These are phyloP conservation scores for Hephaestus fuliginosus DNA, from an alignment of 2,797 vertebrate species.

Conservation along the genomic window DNA sequence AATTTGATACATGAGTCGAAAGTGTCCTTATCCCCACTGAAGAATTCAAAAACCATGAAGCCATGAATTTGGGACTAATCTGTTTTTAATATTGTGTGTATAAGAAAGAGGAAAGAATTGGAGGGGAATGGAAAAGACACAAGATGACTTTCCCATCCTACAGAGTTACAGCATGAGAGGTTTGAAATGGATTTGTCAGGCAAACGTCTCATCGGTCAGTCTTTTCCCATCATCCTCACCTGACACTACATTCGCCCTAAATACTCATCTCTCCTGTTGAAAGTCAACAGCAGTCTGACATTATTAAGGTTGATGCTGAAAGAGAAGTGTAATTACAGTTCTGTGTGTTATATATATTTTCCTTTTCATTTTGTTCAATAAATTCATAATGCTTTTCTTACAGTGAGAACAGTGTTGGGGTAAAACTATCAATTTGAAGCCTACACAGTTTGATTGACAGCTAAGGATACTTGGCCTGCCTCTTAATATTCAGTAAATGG, in stretches of 20 bases:
- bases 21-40: conserved; percentile 47
- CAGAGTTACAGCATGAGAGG: neutral
- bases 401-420: neutral
- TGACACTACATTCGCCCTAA: conserved; percentile 18
- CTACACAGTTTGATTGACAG: neutral
- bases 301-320: neutral
- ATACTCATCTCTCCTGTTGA: conserved; percentile 21
- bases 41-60: conserved; percentile 51
- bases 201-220: conserved; percentile 27
- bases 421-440: neutral
- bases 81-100: conserved; percentile 37
- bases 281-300: conserved; percentile 12
- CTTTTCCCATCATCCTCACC: conserved; percentile 39
- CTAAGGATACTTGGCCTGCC: neutral
- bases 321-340: conserved; percentile 3
- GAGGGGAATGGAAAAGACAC: conserved; percentile 23
- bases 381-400: neutral
- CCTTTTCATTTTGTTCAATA: neutral
- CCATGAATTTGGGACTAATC: conserved; percentile 51
- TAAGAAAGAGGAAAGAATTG: conserved; percentile 18
- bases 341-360: neutral
- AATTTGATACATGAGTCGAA: conserved; percentile 51
- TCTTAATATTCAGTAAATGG: neutral
- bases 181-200: conserved; percentile 62
- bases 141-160: conserved; percentile 54